Evolutionary conservation across 2,888 invertebrate genomes (phyloP).

Genomic region (Eupithecia insigniata): DNA sequence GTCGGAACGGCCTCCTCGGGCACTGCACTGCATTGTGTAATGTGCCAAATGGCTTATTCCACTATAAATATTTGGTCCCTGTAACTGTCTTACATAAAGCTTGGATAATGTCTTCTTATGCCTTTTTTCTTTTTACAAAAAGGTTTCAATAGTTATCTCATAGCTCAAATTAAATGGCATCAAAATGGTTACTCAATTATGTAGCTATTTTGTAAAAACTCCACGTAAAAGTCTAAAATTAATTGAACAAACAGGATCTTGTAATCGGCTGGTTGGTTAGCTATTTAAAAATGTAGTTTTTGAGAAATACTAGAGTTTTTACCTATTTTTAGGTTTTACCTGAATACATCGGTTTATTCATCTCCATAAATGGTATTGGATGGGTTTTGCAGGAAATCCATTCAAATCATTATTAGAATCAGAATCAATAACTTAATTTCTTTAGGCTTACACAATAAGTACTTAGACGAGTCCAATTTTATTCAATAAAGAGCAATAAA

Average conservation of each 20-base stretch:
- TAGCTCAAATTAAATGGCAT: too few relatives aligned
- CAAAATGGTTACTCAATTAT: too few relatives aligned
- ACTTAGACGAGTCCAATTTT: too few relatives aligned
- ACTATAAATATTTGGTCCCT: constrained; percentile 44
- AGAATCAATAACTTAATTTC: too few relatives aligned
- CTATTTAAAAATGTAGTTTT: neutral
- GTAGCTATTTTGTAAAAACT: neutral
- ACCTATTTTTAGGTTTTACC: neutral
- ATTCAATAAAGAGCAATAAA: too few relatives aligned
- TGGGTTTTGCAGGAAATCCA: neutral
- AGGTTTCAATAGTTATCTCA: neutral
- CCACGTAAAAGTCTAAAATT: neutral
- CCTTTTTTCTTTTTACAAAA: constrained; percentile 7
- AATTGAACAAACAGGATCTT: neutral
- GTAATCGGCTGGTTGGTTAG: neutral
- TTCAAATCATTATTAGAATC: too few relatives aligned
- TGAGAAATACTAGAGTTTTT: neutral
- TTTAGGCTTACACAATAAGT: too few relatives aligned
- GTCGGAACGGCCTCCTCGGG: constrained; percentile 40
- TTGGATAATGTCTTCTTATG: constrained; percentile 25
- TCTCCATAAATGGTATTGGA: neutral
- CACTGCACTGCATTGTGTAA: constrained; percentile 44
- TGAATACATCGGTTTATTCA: neutral
- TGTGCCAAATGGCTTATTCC: constrained; percentile 47
- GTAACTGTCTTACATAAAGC: constrained; percentile 43